These are phyloP conservation scores for Acheta domesticus DNA, from an alignment of 2,888 invertebrate genomes.

Conservation along the genomic window DNA sequence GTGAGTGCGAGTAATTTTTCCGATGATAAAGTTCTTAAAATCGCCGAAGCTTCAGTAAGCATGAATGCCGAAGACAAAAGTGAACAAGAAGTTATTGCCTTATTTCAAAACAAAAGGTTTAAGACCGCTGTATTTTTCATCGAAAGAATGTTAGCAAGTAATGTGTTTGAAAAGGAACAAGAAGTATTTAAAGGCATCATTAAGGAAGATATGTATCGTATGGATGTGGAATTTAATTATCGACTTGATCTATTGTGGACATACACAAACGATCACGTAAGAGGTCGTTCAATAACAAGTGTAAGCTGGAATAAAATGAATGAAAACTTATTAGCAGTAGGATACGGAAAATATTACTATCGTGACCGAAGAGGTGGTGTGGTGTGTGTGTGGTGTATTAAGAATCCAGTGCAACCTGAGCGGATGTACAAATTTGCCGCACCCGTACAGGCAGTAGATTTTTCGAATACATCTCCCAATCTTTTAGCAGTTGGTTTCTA, in stretches of 20 bases:
- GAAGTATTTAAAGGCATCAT: conserved; percentile 66
- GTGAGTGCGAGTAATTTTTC: no score
- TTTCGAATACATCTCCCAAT: conserved; percentile 64
- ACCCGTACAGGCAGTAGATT: conserved; percentile 66
- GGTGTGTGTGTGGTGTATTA: conserved; percentile 66
- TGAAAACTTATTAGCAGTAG: conserved; percentile 68
- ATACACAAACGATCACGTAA: conserved; percentile 54
- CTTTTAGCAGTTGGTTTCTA: conserved; percentile 71
- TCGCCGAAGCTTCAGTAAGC: no score
- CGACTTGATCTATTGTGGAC: conserved; percentile 65
- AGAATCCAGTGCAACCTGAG: conserved; percentile 76
- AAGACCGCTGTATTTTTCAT: conserved; percentile 61
- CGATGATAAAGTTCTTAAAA: no score
- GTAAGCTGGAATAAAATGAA: conserved; percentile 67
- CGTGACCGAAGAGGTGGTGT: conserved; percentile 58
- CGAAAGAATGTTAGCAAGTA: conserved; percentile 69
- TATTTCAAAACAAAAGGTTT: no score
- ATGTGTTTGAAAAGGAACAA: conserved; percentile 63
- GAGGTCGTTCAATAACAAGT: conserved; percentile 57
- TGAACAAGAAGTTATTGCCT: no score
- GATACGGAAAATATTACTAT: conserved; percentile 66
- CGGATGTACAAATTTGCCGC: conserved; percentile 60
- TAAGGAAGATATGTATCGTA: conserved; percentile 58
- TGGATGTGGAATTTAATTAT: conserved; percentile 65
- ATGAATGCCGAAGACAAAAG: no score